Percentiles rank a stretch among this genome's conserved stretches.
phyloP scores from a whole-genome alignment of 2,113 vertebrate genomes.

The Conger conger region DNA sequence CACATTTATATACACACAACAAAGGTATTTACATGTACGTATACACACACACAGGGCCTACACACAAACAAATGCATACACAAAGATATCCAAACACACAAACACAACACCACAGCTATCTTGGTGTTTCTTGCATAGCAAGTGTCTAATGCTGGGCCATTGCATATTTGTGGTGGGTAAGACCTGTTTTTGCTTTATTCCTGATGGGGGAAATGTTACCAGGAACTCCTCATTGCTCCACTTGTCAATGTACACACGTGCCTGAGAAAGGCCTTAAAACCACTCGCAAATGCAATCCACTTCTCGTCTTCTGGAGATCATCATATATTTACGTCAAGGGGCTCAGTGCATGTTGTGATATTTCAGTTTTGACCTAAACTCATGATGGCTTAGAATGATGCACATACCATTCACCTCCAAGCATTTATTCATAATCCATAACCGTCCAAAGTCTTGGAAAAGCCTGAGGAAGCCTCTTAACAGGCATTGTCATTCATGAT shows the following conservation, averaged over 20 bases:
- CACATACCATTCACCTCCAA: not conserved
- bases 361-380: slow-evolving; percentile 4
- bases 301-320: slow-evolving; percentile 21
- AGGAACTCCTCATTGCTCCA: not conserved
- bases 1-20: not conserved
- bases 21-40: not conserved
- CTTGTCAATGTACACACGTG: not conserved
- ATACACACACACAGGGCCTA: not conserved
- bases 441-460: not conserved
- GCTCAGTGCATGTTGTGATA: not conserved
- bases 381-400: not conserved
- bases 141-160: too few relatives aligned
- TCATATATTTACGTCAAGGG: slow-evolving; percentile 8
- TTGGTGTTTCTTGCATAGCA: too few relatives aligned
- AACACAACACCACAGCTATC: too few relatives aligned
- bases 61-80: not conserved
- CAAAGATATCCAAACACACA: too few relatives aligned
- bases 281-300: not conserved
- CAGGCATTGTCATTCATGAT: not conserved
- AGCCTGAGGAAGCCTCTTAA: not conserved
- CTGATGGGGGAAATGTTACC: not conserved
- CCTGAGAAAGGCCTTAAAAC: not conserved
- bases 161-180: too few relatives aligned
- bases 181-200: not conserved
- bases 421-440: not conserved